Evolutionary conservation across 2,113 vertebrate species (phyloP).

Genomic region (Dipodomys spectabilis): DNA sequence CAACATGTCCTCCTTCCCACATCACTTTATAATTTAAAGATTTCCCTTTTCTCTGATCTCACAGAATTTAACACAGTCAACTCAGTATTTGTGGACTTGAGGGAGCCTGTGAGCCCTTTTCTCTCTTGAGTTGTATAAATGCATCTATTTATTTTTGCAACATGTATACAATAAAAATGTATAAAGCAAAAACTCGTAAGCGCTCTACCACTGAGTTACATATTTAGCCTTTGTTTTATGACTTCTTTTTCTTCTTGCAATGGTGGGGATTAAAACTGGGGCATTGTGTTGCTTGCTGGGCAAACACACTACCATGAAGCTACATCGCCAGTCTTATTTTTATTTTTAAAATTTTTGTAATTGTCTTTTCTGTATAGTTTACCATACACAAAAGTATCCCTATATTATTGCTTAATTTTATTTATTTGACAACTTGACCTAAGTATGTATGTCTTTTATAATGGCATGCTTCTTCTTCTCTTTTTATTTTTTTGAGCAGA

Average conservation of each 20-base stretch:
- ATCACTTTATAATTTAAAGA: not conserved
- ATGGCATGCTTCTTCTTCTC: not conserved
- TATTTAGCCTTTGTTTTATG: not conserved
- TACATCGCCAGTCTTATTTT: not conserved
- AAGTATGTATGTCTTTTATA: not conserved
- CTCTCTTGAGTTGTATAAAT: not conserved
- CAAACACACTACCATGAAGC: not conserved
- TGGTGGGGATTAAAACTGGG: not conserved
- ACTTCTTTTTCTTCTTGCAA: not conserved
- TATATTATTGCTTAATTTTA: conserved; percentile 2
- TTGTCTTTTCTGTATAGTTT: conserved; percentile 15
- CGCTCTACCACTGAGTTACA: no score
- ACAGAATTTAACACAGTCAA: not conserved
- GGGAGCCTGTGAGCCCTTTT: not conserved
- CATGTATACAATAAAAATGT: not conserved
- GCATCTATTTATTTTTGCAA: conserved; percentile 46
- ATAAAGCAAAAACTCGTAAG: no score
- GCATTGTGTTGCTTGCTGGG: not conserved
- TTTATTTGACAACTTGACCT: not conserved
- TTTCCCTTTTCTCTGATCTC: conserved; percentile 43
- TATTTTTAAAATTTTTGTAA: not conserved
- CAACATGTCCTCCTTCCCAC: not conserved
- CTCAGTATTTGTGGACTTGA: not conserved
- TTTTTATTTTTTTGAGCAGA: conserved; percentile 24
- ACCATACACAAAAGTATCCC: not conserved